Percentiles rank a stretch among this genome's conserved stretches.
Conservation (phyloP, 2,113 vertebrate genomes). For the Plecturocebus donacophilus region DNA sequence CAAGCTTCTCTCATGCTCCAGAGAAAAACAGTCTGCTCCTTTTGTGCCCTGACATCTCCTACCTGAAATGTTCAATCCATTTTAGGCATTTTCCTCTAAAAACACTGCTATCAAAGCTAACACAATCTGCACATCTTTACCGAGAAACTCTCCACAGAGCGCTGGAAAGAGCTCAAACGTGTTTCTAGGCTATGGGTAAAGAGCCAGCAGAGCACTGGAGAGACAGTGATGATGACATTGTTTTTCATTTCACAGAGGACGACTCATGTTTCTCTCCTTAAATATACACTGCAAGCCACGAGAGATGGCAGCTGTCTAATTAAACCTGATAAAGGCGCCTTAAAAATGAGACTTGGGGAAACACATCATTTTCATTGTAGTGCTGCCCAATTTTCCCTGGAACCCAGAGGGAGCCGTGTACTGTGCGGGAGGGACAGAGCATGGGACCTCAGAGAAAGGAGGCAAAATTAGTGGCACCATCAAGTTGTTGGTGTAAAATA, state of each 20-base stretch:
- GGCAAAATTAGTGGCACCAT: conserved; percentile 59
- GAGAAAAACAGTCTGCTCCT: neutral
- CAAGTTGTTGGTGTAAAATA: conserved; percentile 73
- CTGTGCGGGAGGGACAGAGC: conserved; percentile 32
- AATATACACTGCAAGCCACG: conserved; percentile 62
- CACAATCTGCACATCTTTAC: conserved; percentile 27
- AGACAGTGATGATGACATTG: conserved; percentile 67
- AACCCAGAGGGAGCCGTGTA: conserved; percentile 65
- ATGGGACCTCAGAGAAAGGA: conserved; percentile 63
- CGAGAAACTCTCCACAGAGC: conserved; percentile 49
- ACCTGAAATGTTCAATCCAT: neutral
- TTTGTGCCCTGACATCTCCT: neutral
- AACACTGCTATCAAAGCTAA: neutral
- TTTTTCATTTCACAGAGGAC: conserved; percentile 68
- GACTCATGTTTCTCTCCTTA: conserved; percentile 69
- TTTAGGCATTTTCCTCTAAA: neutral
- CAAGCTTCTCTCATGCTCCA: neutral
- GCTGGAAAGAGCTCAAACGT: neutral
- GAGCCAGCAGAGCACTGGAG: conserved; percentile 46
- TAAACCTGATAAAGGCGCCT: conserved; percentile 82
- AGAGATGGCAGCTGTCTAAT: conserved; percentile 82
- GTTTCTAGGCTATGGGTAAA: conserved; percentile 49
- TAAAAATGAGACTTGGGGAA: conserved; percentile 80
- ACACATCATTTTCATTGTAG: conserved; percentile 64
- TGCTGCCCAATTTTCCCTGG: conserved; percentile 76